Conservation (phyloP, 1,140 invertebrate species). For the Zaprionus tsacasi region DNA sequence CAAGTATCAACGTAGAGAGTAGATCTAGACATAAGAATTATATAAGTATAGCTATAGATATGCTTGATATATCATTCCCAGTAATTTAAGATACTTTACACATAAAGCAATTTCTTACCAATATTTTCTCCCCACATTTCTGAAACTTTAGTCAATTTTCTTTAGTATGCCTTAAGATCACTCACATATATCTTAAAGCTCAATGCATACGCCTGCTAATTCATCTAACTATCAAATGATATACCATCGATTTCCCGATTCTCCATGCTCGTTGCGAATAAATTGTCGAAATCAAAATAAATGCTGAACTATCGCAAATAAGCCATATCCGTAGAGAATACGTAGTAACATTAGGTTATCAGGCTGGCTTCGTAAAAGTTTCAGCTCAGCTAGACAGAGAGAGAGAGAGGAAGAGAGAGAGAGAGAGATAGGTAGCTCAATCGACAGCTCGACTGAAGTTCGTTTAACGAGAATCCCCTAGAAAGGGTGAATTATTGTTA, state of each 20-base stretch:
- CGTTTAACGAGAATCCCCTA: slow-evolving; percentile 22
- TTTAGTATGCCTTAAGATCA: background rate
- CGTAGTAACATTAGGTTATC: background rate
- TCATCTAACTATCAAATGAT: background rate
- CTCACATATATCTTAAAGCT: background rate
- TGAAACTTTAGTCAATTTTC: background rate
- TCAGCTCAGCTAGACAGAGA: background rate
- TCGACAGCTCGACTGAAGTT: slow-evolving; percentile 19
- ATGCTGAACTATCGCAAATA: slow-evolving; percentile 3
- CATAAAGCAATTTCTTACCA: too few species aligned
- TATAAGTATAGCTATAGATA: background rate
- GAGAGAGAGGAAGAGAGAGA: background rate
- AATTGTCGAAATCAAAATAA: slow-evolving; percentile 7
- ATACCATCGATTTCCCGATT: background rate
- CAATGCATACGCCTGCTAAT: background rate
- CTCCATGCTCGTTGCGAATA: background rate
- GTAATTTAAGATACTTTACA: background rate
- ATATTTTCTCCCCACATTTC: too few species aligned
- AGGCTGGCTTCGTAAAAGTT: background rate
- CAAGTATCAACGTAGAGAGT: background rate
- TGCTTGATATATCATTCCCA: background rate
- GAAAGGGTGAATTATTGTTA: slow-evolving; percentile 80
- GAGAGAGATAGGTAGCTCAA: background rate
- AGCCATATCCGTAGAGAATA: slow-evolving; percentile 1
- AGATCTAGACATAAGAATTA: background rate